These are phyloP conservation scores for Ptychochromis oligacanthus DNA, from an alignment of 2,113 vertebrate species.

Conservation along the genomic window DNA sequence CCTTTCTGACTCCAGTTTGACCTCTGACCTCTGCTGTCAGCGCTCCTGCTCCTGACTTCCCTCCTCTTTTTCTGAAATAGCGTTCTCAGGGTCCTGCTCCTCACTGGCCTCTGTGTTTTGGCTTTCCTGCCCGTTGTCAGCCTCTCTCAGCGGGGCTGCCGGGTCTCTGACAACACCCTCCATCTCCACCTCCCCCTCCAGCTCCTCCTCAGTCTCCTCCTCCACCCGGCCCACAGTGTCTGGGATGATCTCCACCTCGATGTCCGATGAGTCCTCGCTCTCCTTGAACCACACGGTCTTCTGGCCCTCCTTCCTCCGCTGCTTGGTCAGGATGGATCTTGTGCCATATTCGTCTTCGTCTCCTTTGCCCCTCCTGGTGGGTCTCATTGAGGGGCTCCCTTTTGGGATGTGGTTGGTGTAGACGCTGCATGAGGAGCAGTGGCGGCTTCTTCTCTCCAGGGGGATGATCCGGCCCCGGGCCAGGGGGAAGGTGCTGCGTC, in stretches of 20 bases:
- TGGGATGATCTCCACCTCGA: conserved; percentile 84
- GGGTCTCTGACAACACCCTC: conserved; percentile 67
- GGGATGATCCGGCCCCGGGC: conserved; percentile 61
- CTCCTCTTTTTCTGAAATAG: conserved; percentile 26
- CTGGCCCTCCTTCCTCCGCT: conserved; percentile 78
- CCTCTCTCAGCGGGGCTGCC: conserved; percentile 47
- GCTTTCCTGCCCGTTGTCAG: conserved; percentile 14
- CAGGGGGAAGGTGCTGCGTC: conserved; percentile 62
- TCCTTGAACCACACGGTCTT: conserved; percentile 88
- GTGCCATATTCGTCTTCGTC: conserved; percentile 59
- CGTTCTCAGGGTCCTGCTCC: neutral
- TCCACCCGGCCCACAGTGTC: conserved; percentile 76
- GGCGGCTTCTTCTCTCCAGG: conserved; percentile 66
- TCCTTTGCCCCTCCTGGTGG: conserved; percentile 25
- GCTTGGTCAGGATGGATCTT: conserved; percentile 75
- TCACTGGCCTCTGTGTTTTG: neutral
- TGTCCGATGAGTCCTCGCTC: conserved; percentile 80
- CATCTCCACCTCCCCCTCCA: conserved; percentile 61
- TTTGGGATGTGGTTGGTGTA: conserved; percentile 69
- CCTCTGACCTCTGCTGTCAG: conserved; percentile 46
- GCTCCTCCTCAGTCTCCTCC: conserved; percentile 68
- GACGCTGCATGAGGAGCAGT: conserved; percentile 73
- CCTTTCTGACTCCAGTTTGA: conserved; percentile 24
- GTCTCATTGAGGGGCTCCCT: conserved; percentile 52
- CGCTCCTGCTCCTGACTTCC: conserved; percentile 28